Evolutionary conservation across 2,113 vertebrate genomes (phyloP).

Genomic region (Tinamus guttatus): DNA sequence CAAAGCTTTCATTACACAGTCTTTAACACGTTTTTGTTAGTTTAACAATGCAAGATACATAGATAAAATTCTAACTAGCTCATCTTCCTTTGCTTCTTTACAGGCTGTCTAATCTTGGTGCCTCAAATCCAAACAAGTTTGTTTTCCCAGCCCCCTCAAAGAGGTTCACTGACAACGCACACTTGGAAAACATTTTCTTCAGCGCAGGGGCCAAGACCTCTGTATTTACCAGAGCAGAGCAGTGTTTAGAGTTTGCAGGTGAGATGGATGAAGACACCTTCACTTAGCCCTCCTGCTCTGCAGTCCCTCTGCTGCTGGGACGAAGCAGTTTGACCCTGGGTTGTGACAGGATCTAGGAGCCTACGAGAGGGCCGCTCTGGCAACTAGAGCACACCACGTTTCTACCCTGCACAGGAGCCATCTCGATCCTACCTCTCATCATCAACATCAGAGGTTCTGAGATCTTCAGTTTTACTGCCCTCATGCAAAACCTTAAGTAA

Average conservation of each 20-base stretch:
- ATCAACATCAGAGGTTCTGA: not conserved
- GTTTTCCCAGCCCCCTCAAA: not conserved
- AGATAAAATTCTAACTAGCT: not conserved
- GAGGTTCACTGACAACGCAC: not conserved
- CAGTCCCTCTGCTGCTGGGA: not conserved
- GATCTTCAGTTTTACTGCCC: not conserved
- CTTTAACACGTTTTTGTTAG: not conserved
- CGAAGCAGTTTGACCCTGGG: not conserved
- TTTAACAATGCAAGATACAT: not conserved
- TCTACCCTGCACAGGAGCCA: not conserved
- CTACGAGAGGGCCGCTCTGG: not conserved
- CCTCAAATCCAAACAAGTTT: not conserved
- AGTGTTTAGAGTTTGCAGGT: not conserved
- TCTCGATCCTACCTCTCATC: accelerated
- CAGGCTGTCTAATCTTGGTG: not conserved
- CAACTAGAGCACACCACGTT: accelerated
- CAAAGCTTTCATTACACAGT: not conserved
- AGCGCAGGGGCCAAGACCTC: not conserved
- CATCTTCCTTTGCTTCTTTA: not conserved
- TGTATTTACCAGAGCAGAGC: not conserved
- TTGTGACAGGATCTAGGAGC: not conserved
- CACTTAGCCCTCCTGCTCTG: not conserved
- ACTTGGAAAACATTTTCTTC: not conserved
- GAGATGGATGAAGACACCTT: not conserved
- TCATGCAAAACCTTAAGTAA: not conserved